Percentiles rank a stretch among this genome's conserved stretches.
phyloP scores from a whole-genome alignment of 2,113 vertebrate genomes.

The Pterocles orientalis region DNA sequence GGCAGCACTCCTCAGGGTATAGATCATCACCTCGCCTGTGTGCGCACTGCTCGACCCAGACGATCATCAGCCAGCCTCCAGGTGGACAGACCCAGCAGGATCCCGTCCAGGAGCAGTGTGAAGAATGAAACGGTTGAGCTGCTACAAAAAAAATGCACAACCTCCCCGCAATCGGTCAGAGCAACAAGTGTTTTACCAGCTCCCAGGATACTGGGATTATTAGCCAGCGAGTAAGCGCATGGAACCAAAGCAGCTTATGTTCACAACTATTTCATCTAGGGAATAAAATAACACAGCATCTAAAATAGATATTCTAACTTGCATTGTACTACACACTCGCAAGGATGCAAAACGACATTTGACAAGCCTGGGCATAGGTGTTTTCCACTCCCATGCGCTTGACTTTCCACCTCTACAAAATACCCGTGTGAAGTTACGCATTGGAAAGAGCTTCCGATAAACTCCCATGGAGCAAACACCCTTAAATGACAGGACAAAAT shows the following conservation, averaged over 20 bases:
- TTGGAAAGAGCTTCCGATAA: background rate
- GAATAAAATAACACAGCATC: background rate
- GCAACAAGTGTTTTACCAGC: background rate
- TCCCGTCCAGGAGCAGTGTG: background rate
- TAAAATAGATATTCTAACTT: background rate
- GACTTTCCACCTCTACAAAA: background rate
- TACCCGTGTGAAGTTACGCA: background rate
- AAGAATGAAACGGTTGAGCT: background rate
- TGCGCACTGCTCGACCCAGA: accelerated
- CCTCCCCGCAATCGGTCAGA: background rate
- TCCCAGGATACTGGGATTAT: background rate
- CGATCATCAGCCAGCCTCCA: background rate
- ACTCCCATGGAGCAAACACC: background rate
- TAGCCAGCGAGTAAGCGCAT: background rate
- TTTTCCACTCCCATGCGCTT: accelerated
- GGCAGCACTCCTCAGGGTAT: background rate
- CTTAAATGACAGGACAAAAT: background rate
- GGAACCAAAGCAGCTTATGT: background rate
- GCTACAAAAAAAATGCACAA: background rate
- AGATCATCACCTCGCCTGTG: background rate
- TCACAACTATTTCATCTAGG: background rate
- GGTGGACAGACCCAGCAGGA: background rate
- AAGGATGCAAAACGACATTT: background rate
- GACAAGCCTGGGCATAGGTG: accelerated
- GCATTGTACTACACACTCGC: background rate